Conservation (phyloP, 2,797 vertebrate species). For the Megalops cyprinoides region DNA sequence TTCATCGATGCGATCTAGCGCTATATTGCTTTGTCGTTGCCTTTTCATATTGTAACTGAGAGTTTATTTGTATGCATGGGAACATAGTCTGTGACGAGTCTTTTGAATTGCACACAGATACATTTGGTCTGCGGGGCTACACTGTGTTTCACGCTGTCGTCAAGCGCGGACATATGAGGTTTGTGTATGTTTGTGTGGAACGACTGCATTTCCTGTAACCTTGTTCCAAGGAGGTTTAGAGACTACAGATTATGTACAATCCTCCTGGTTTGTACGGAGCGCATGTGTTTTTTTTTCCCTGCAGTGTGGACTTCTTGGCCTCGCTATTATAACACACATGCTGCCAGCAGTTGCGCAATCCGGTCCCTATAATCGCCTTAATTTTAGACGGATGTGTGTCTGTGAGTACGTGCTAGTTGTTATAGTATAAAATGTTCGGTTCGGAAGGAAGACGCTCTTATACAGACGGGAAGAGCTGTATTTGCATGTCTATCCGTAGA, state of each 20-base stretch:
- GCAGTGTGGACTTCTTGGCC: conserved; percentile 51
- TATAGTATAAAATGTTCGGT: neutral
- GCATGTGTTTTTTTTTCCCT: conserved; percentile 39
- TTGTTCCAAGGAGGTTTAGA: conserved; percentile 34
- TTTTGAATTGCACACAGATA: conserved; percentile 30
- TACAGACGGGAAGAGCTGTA: conserved; percentile 47
- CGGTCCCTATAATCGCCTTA: neutral
- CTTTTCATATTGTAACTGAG: conserved; percentile 19
- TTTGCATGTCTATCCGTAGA: conserved; percentile 46
- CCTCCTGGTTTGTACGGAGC: too few relatives aligned
- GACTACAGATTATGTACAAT: too few relatives aligned
- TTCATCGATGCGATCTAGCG: neutral
- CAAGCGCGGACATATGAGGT: conserved; percentile 47
- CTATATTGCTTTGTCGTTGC: neutral
- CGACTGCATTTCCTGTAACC: conserved; percentile 32
- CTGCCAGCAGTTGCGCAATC: conserved; percentile 24
- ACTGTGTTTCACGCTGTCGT: conserved; percentile 44
- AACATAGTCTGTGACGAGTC: conserved; percentile 36
- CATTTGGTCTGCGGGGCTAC: conserved; percentile 41
- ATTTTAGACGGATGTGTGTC: neutral
- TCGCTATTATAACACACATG: conserved; percentile 52
- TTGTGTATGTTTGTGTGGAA: conserved; percentile 29
- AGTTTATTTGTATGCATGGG: conserved; percentile 52
- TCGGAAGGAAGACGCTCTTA: neutral
- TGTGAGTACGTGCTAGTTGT: conserved; percentile 5